phyloP scores from a whole-genome alignment of 1,140 invertebrate species.

The Bombus confusus region DNA sequence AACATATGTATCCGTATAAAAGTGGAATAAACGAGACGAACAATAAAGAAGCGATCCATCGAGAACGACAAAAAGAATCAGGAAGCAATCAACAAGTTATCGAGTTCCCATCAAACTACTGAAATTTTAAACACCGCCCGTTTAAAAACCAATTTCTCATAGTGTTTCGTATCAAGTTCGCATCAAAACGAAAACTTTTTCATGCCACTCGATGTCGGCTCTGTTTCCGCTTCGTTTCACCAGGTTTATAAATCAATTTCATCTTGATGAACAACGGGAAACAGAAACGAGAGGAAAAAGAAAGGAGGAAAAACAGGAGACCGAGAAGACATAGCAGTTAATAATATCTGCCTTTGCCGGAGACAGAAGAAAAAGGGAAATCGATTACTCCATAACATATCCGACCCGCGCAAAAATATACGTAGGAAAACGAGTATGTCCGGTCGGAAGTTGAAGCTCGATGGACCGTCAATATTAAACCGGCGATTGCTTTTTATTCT shows the following conservation, averaged over 20 bases:
- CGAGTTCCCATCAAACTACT: background rate
- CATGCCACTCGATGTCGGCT: background rate
- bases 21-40: background rate
- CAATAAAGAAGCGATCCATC: background rate
- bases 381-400: background rate
- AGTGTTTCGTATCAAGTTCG: background rate
- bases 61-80: background rate
- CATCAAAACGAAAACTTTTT: too few relatives aligned
- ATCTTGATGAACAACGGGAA: background rate
- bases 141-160: background rate
- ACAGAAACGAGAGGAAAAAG: background rate
- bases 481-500: constrained; percentile 18
- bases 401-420: background rate
- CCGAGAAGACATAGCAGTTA: background rate
- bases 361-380: background rate
- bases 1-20: background rate
- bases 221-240: constrained; percentile 3
- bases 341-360: background rate
- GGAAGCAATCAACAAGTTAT: background rate
- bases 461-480: constrained; percentile 35
- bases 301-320: too few relatives aligned
- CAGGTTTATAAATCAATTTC: background rate
- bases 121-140: background rate
- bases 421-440: constrained; percentile 8
- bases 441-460: constrained; percentile 11